A percentile compares a stretch with the other conserved stretches of the same genome.
phyloP scores from a whole-genome alignment of 1,140 invertebrate genomes.

The Paraescarpia echinospica region DNA sequence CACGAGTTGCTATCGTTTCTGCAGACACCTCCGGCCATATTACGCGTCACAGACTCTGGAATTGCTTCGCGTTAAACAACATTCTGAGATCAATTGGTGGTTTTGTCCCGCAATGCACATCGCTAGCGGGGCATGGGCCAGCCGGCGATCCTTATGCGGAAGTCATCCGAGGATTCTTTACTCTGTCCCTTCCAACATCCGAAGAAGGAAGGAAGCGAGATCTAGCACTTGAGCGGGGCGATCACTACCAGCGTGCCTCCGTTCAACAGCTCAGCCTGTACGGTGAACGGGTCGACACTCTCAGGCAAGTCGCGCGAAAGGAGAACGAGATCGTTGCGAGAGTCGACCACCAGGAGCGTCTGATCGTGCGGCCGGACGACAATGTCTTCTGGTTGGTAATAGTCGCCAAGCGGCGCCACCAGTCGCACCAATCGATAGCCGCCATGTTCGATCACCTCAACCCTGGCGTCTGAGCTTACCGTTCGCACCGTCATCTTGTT shows the following conservation, averaged over 20 bases:
- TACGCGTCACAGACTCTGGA: neutral
- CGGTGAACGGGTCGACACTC: slow-evolving; percentile 22
- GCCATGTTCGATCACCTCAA: neutral
- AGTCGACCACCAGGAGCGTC: slow-evolving; percentile 6
- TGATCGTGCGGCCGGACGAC: slow-evolving; percentile 11
- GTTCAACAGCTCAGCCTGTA: neutral
- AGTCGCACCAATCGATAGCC: slow-evolving; percentile 7
- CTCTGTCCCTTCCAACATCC: neutral
- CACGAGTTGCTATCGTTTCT: too few species aligned
- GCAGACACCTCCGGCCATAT: too few species aligned
- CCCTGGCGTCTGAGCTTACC: neutral
- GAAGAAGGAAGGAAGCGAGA: neutral
- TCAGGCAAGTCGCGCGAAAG: neutral
- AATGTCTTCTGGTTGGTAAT: neutral
- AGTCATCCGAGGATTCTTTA: neutral
- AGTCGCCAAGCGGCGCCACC: slow-evolving; percentile 17
- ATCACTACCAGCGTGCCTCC: neutral
- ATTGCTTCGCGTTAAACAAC: neutral
- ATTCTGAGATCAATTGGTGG: neutral
- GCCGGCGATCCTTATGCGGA: neutral
- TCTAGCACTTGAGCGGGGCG: slow-evolving; percentile 14
- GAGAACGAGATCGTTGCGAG: slow-evolving; percentile 7
- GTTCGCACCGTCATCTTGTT: neutral
- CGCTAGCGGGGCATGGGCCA: neutral
- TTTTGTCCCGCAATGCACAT: neutral